Conservation (phyloP, 2,113 vertebrate species). For the Malurus cyaneus region DNA sequence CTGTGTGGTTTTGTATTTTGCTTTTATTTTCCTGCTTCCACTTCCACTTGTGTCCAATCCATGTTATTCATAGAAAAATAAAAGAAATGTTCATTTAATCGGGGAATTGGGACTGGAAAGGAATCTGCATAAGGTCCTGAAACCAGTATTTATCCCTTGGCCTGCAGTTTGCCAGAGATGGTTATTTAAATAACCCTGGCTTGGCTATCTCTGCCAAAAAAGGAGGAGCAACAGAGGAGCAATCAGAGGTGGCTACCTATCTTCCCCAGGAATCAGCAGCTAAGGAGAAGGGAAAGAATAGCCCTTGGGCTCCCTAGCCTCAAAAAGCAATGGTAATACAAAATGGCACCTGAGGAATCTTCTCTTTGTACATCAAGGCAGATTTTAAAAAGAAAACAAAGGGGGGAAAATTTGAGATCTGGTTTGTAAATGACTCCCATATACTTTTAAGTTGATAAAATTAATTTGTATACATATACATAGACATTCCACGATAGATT, state of each 20-base stretch:
- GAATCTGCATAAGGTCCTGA: background rate
- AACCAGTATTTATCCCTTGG: background rate
- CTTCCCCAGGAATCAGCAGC: background rate
- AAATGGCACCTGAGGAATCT: background rate
- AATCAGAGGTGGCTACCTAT: background rate
- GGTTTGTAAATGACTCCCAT: background rate
- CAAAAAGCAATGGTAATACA: background rate
- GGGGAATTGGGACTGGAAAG: background rate
- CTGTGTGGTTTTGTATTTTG: background rate
- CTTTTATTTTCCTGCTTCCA: background rate
- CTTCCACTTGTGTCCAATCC: background rate
- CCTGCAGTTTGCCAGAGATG: background rate
- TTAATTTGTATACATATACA: background rate
- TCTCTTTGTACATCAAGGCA: background rate
- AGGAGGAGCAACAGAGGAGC: background rate
- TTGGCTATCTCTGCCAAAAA: background rate
- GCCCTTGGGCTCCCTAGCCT: background rate
- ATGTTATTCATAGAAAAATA: background rate
- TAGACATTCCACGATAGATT: background rate
- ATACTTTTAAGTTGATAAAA: background rate
- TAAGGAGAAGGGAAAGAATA: background rate
- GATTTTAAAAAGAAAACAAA: background rate
- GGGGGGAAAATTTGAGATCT: rapidly evolving
- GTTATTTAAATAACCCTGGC: background rate
- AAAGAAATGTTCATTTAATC: background rate